Evolutionary conservation across 2,113 vertebrate species (phyloP).

Genomic region (Lagenorhynchus albirostris): DNA sequence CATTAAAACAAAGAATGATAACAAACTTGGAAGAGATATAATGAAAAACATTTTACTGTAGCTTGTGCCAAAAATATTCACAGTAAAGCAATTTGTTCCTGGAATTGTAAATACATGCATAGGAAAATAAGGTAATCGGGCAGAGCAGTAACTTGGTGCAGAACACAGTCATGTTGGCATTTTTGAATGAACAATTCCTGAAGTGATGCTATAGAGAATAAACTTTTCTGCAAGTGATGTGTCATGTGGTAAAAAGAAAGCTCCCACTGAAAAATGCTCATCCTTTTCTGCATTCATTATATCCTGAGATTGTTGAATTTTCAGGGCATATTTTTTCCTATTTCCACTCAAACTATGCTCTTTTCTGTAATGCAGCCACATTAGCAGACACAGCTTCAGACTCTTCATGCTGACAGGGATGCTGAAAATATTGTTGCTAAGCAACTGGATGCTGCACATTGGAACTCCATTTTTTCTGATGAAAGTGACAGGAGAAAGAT

Average conservation of each 20-base stretch:
- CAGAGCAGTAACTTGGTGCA: not conserved
- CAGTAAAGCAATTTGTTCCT: not conserved
- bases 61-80: not conserved
- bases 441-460: conserved; percentile 62
- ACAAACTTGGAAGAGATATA: not conserved
- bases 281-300: conserved; percentile 33
- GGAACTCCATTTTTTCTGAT: conserved; percentile 58
- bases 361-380: conserved; percentile 20
- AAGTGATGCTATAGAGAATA: not conserved
- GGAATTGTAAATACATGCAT: not conserved
- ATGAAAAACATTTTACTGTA: not conserved
- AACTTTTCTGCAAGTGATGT: not conserved
- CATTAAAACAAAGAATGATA: not conserved
- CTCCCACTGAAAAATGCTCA: not conserved
- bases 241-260: not conserved
- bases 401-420: not conserved
- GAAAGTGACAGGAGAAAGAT: conserved; percentile 61
- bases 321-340: not conserved
- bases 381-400: conserved; percentile 41
- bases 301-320: not conserved
- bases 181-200: not conserved
- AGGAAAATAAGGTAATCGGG: not conserved
- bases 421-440: conserved; percentile 61
- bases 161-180: not conserved
- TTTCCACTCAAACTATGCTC: not conserved